Evolutionary conservation across 2,113 vertebrate species (phyloP).

Genomic region (Bungarus multicinctus): DNA sequence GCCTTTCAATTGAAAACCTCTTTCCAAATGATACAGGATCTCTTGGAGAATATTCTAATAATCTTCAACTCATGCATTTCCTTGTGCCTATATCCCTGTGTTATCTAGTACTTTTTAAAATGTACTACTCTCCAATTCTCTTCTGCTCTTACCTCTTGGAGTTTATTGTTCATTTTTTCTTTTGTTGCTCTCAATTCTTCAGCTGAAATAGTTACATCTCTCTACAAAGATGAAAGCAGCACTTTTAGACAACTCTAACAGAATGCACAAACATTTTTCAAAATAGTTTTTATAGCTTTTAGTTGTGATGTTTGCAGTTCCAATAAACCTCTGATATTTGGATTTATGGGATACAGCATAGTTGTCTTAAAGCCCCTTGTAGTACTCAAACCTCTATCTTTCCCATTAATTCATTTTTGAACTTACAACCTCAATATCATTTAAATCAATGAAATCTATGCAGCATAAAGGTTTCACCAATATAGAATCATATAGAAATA

Average conservation of each 20-base stretch:
- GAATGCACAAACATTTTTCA: neutral
- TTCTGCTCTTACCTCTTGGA: slow-evolving; percentile 69
- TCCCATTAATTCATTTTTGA: neutral
- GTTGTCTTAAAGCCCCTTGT: neutral
- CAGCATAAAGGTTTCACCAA: neutral
- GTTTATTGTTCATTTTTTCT: slow-evolving; percentile 66
- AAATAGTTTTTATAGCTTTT: neutral
- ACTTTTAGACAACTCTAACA: neutral
- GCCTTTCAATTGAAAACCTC: neutral
- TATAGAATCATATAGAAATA: neutral
- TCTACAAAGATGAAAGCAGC: slow-evolving; percentile 54
- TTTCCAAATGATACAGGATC: neutral
- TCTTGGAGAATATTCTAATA: neutral
- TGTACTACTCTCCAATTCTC: neutral
- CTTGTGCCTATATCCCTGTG: neutral
- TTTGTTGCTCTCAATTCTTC: slow-evolving; percentile 72
- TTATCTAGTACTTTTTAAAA: neutral
- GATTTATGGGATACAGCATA: neutral
- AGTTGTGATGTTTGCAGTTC: neutral
- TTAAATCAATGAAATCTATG: neutral
- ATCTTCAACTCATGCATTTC: neutral
- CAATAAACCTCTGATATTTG: neutral
- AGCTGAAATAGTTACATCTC: slow-evolving; percentile 63
- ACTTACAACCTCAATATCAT: neutral
- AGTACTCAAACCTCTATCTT: neutral